Base-by-base conservation (phyloP, 53 echinoderm and acorn worm species). In the Apostichopus leukothele region DNA sequence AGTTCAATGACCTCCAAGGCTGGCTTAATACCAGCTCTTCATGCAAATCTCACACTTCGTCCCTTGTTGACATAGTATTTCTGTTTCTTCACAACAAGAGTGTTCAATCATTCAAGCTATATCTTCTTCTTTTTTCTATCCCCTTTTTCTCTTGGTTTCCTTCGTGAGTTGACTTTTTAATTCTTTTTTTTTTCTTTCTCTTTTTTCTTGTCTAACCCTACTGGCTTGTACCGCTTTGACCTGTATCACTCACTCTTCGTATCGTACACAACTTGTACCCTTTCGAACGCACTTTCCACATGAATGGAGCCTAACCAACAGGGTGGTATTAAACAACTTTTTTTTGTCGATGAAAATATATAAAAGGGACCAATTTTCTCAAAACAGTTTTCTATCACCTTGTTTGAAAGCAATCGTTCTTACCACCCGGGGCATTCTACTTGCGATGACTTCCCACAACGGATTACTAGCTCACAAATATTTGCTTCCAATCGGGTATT, bases 371-470 rank as follows among this genome's bases (percentile, higher is more conserved):
- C 79, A 79, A 79, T 53, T 79, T 54, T 79, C 79, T 79, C 53
- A 79, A 79, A 79, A 79, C 52, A 79, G 54, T 79, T 79, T 79
- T 79, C 79, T 54, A 54, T 79, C 79, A 79, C 79, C 79, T 79
- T 54, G 79, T 79, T 52, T 79, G 79, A 79, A 79, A 79, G 79
- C 79, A 79, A 79, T 79, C 13, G 79, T 79, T 52, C 18, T 20
- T 14, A 79, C 52, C 79, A 79, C 79, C 79, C 27, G 79, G 54
- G 79, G 79, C 79, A 79, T 21, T 54, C 21, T 6, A 52, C 79
- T 79, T 79, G 79, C 79, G 14, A 79, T 79, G 79, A 54, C 79
- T 79, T 79, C 79, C 79, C 79, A 79, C 79, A 79, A 52, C 79
- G 79, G 79, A 79, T 79, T 79, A 79, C 79, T 53, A 79, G 5